Base-by-base conservation (phyloP, 2,888 invertebrate species). In the Tigriopus californicus region DNA sequence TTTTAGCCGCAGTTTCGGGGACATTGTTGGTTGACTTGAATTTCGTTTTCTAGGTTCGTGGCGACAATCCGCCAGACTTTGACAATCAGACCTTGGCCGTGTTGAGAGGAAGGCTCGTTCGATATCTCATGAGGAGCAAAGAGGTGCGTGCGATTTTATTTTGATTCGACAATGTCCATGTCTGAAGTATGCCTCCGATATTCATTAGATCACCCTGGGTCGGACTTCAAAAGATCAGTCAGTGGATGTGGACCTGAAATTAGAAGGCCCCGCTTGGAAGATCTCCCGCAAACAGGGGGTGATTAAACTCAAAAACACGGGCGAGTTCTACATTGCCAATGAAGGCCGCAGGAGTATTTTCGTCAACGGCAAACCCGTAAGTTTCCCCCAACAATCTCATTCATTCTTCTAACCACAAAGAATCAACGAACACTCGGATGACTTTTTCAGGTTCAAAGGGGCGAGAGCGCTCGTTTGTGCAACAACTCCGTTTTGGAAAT, bases 401-500 rank as follows among this genome's bases (percentile, higher is more conserved):
- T 10, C 46, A 15, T 44, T 15, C 3, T n/a, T n/a, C n/a, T n/a
- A n/a, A n/a, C n/a, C n/a, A n/a, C n/a, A n/a, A n/a, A n/a, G n/a
- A n/a, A n/a, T n/a, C n/a, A n/a, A n/a, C n/a, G n/a, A n/a, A n/a
- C n/a, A n/a, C n/a, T n/a, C n/a, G n/a, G n/a, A n/a, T n/a, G n/a
- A 44, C 10, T 44, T 44, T 11, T 44, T 13, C 49, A 49, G 49
- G 22, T 49, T 11, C 46, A n/a, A 12, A n/a, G 56, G 41, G 59
- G 59, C 13, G 22, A 41, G 11, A 53, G 52, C 5, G 33, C 25
- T 60, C 83, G 88, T 66, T 76, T 97, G 15, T 85, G 83, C 68
- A 89, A 95, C 72, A 94, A 94, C 70, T 86, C 90, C 63, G 86
- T 94, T 12, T 84, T 97, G 58, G 95, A 97, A 84, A 85, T 94